Base-by-base conservation (phyloP, 2,888 invertebrate species). In the Bedellia somnulentella region DNA sequence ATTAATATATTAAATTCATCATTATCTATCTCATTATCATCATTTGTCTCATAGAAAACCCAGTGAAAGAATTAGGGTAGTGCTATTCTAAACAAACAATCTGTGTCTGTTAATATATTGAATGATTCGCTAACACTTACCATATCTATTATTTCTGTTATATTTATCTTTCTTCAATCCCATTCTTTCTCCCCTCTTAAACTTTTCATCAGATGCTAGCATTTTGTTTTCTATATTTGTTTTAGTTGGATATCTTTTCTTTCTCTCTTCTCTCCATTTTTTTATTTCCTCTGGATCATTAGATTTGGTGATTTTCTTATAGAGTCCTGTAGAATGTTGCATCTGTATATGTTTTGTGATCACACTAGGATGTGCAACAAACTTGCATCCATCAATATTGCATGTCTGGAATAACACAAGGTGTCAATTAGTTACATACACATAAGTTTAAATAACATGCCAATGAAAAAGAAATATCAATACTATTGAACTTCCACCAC, bases 271-370 rank as follows among this genome's bases (percentile, higher is more conserved):
- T 39, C 83, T 80, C 93, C 94, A 96, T 54, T 87, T 88, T 17
- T 82, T 70, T 34, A 93, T 85, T 40, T 93, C 92, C 53, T 92
- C 91, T 1, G 87, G 85, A 4, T 87, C 85, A 37, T 85, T 81
- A 4, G 87, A 48, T 40, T 85, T 83, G 41, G 83, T 82, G 36
- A 94, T 86, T 57, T 83, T 85, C 30, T 86, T 81, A 47, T 86
- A 94, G 11, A 93, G 59, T 0, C 93, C 93, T n/a, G 86, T 83
- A 4, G 80, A 78, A 59, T 95, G 94, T 62, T 93, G 89, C 78
- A 87, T 83, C 53, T 81, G 79, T 40, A 90, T 82, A 51, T 95
- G 95, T 42, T 84, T 84, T 35, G 86, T 84, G 9, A 95, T 82
- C 2, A 93, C 78, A 54, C 85, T 85, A 3, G 86, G 82, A 52